Evolutionary conservation across 2,888 invertebrate species (phyloP), one percentile per base, ranked within the genome.

Genomic region (Lagria hirta): DNA sequence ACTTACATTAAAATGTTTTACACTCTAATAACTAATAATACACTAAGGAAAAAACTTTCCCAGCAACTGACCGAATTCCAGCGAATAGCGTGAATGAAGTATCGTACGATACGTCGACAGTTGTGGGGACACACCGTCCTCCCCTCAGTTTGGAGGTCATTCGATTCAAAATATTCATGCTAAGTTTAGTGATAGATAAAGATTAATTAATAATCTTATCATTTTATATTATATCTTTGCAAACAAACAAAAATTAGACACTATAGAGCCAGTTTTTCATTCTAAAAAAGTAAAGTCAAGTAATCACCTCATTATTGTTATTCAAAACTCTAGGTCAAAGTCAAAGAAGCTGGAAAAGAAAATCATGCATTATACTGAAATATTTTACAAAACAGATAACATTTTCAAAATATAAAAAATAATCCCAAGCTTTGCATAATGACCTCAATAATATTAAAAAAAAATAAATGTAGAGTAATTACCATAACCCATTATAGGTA

Each of bases 31-130:
- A n/a, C n/a, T n/a, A n/a, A n/a, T n/a, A n/a, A n/a, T n/a, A n/a
- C n/a, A n/a, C n/a, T n/a, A n/a, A n/a, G n/a, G n/a, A n/a, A n/a
- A n/a, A n/a, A n/a, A n/a, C n/a, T n/a, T n/a, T n/a, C n/a, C n/a
- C 13, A 18, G 26, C 24, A 24, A 43, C 43, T 43, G 43, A 32
- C 36, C 18, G 24, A 32, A 36, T 18, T 43, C 36, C 32, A 13
- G 36, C 43, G 32, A 43, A 43, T 37, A 29, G 37, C 36, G 30
- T 43, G 36, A 43, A 43, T 43, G 43, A 43, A 43, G 35, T 43
- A 43, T 37, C 36, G 30, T 37, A 37, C 43, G 43, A 43, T 32
- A 14, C 15, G 18, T 4, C 14, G 33, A 14, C 14, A 11, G 7
- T 16, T 10, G 21, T 26, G 34, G 42, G 28, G 41, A 33, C 34